Conservation (phyloP, 2,113 vertebrate genomes). For the Eleginops maclovinus region DNA sequence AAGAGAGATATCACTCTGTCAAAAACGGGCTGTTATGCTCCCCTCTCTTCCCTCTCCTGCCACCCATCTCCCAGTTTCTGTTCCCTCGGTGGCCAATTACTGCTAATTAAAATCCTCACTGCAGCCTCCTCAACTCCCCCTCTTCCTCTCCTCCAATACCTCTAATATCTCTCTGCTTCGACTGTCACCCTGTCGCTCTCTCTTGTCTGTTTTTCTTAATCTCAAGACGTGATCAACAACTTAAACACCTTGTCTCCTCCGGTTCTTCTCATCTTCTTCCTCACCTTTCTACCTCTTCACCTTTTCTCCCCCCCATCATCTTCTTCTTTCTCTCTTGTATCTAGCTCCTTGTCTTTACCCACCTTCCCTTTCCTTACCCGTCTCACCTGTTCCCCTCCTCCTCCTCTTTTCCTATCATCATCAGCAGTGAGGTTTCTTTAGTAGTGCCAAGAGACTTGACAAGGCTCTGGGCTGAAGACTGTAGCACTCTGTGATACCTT, state of each 20-base stretch:
- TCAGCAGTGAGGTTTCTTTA: slow-evolving; percentile 64
- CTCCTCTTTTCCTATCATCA: slow-evolving; percentile 50
- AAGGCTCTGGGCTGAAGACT: slow-evolving; percentile 72
- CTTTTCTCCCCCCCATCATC: neutral
- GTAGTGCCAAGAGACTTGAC: slow-evolving; percentile 70
- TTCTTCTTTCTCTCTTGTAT: slow-evolving; percentile 5
- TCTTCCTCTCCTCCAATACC: slow-evolving; percentile 70
- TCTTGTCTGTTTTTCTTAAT: slow-evolving; percentile 41
- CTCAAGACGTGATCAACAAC: slow-evolving; percentile 55
- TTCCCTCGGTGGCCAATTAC: slow-evolving; percentile 87
- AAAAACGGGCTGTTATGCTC: slow-evolving; percentile 62
- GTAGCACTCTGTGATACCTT: slow-evolving; percentile 63
- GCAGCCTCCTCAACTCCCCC: slow-evolving; percentile 61
- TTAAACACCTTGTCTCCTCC: slow-evolving; percentile 51
- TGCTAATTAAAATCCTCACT: slow-evolving; percentile 85
- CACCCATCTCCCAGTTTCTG: slow-evolving; percentile 63
- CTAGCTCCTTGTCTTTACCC: slow-evolving; percentile 22
- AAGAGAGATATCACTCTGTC: slow-evolving; percentile 76
- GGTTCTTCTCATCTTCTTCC: slow-evolving; percentile 37
- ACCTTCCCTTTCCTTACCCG: slow-evolving; percentile 9
- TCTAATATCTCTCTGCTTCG: slow-evolving; percentile 48
- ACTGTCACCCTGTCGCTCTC: slow-evolving; percentile 52
- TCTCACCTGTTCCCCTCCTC: slow-evolving; percentile 45
- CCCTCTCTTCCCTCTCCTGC: slow-evolving; percentile 42
- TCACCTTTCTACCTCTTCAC: slow-evolving; percentile 49